These are phyloP conservation scores for Steinernema carpocapsae DNA, from an alignment of 2,888 invertebrate species.

Conservation along the genomic window DNA sequence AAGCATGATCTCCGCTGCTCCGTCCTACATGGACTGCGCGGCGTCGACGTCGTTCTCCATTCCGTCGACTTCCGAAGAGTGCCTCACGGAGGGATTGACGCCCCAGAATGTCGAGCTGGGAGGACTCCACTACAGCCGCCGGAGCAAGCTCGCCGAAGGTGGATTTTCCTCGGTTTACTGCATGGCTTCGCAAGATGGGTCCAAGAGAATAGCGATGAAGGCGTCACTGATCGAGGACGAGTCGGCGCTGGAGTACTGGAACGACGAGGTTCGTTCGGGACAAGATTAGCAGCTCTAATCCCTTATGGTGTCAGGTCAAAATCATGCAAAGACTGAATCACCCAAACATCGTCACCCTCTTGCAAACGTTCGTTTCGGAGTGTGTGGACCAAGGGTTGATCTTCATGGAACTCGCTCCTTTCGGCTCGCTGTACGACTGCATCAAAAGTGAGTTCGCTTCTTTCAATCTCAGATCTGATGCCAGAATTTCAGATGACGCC, in stretches of 20 bases:
- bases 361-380: not conserved
- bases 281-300: not conserved
- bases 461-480: not conserved
- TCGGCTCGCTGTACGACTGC: conserved; percentile 3
- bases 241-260: not conserved
- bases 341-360: not conserved
- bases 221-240: not conserved
- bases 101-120: not conserved
- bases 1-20: not conserved
- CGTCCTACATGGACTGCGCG: not conserved
- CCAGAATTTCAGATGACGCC: not conserved
- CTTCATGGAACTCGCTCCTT: conserved; percentile 9
- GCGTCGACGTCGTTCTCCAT: not conserved
- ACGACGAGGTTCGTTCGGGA: conserved; percentile 3
- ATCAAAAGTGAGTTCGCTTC: not conserved
- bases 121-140: not conserved
- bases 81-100: not conserved
- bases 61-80: not conserved
- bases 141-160: not conserved
- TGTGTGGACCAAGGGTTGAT: not conserved
- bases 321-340: conserved; percentile 13
- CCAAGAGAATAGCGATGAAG: not conserved
- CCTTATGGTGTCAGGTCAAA: not conserved
- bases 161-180: conserved; percentile 11
- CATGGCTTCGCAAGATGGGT: not conserved